A percentile compares a stretch with the other conserved stretches of the same genome.
These are phyloP conservation scores for Chrysolina americana DNA, from an alignment of 2,888 invertebrate genomes.

Conservation along the genomic window DNA sequence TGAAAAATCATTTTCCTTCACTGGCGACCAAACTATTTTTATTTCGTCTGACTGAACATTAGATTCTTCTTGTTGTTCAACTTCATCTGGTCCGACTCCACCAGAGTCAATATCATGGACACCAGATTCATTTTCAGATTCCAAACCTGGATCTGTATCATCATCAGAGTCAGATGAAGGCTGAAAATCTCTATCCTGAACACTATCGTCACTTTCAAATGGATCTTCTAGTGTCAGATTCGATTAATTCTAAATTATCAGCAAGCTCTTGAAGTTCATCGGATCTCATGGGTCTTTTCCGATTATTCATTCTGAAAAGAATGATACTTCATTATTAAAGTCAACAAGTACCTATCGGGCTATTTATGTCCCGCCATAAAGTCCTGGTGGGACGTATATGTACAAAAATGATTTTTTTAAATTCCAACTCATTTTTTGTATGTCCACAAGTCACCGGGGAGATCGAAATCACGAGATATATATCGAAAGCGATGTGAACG, in stretches of 20 bases:
- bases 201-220: too few relatives aligned
- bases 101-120: not conserved
- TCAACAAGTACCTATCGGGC: slow-evolving; percentile 19
- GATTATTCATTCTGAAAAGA: slow-evolving; percentile 21
- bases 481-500: too few relatives aligned
- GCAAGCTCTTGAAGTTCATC: slow-evolving; percentile 12
- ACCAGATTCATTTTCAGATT: slow-evolving; percentile 16
- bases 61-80: slow-evolving; percentile 3
- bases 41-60: slow-evolving; percentile 3
- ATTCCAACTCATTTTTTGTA: not conserved
- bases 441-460: not conserved
- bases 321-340: slow-evolving; percentile 2
- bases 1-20: slow-evolving; percentile 1
- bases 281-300: not conserved
- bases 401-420: too few relatives aligned
- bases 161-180: not conserved
- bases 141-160: slow-evolving; percentile 6
- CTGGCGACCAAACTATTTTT: slow-evolving; percentile 16
- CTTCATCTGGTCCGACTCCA: slow-evolving; percentile 10
- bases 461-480: too few relatives aligned
- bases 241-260: slow-evolving; percentile 14
- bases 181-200: too few relatives aligned
- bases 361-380: slow-evolving; percentile 1
- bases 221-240: too few relatives aligned
- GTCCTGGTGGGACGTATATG: not conserved